Evolutionary conservation across 2,113 vertebrate genomes (phyloP).

Genomic region (Corynorhinus townsendii): DNA sequence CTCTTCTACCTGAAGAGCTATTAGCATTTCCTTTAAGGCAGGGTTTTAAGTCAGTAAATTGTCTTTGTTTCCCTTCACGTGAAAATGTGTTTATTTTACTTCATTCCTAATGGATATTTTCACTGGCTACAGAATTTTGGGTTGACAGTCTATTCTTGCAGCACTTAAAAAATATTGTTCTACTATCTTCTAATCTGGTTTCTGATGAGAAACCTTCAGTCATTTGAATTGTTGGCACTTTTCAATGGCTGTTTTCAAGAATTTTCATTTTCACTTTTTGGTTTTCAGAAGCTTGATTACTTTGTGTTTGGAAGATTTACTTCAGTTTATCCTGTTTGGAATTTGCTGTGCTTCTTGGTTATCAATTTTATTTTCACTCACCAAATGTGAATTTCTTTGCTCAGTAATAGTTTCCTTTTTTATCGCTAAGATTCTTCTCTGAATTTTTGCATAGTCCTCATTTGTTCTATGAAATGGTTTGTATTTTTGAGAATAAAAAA

Average conservation of each 20-base stretch:
- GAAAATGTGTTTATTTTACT: background rate
- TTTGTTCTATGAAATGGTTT: background rate
- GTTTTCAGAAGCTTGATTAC: background rate
- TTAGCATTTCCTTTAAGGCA: background rate
- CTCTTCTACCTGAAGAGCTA: background rate
- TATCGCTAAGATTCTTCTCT: background rate
- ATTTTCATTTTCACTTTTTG: background rate
- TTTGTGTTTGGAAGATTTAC: background rate
- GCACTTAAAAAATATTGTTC: background rate
- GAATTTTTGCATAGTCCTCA: background rate
- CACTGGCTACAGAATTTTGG: background rate
- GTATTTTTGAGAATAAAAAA: background rate
- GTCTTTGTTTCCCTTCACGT: background rate
- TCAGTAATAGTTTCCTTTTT: background rate
- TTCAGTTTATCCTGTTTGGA: background rate
- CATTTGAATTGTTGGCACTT: background rate
- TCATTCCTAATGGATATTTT: background rate
- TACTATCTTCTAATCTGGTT: background rate
- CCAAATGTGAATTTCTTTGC: background rate
- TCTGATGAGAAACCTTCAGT: background rate
- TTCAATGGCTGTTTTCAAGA: background rate
- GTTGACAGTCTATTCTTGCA: background rate
- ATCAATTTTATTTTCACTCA: background rate
- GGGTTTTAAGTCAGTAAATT: background rate
- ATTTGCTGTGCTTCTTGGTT: background rate